These are phyloP conservation scores for Rotaria magnacalcarata DNA, from an alignment of 2,888 invertebrate genomes.

Conservation along the genomic window DNA sequence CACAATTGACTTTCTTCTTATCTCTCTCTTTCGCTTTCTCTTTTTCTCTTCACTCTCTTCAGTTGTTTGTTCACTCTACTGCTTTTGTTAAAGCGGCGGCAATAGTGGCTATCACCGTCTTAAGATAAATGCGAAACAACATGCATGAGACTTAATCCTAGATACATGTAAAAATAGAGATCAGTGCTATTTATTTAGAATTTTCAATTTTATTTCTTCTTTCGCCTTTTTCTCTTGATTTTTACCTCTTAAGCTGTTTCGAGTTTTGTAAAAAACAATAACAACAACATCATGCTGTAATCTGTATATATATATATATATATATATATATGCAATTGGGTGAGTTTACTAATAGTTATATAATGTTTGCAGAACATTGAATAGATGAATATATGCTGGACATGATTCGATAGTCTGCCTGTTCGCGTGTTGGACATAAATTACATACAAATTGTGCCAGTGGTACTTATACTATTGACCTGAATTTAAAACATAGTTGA, in stretches of 20 bases:
- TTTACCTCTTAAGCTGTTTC: neutral
- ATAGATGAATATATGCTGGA: neutral
- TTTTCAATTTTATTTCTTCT: neutral
- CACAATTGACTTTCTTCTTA: slow-evolving; percentile 22
- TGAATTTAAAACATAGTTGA: neutral
- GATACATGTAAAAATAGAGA: neutral
- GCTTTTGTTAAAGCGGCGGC: slow-evolving; percentile 6
- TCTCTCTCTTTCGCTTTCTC: too few relatives aligned
- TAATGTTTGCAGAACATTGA: neutral
- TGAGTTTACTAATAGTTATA: neutral
- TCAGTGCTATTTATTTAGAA: slow-evolving; percentile 25
- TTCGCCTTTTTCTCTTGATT: neutral
- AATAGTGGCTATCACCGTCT: neutral
- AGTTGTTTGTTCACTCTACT: slow-evolving; percentile 18
- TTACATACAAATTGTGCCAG: neutral
- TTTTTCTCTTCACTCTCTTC: neutral
- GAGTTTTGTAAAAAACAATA: neutral
- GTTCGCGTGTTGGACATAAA: neutral
- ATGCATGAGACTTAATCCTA: slow-evolving; percentile 13
- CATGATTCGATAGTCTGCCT: neutral
- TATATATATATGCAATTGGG: neutral
- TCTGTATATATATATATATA: neutral
- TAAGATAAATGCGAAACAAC: slow-evolving; percentile 14
- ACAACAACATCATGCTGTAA: neutral
- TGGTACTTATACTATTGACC: neutral